phyloP scores from a whole-genome alignment of 2,888 invertebrate species.

The Phania funesta region DNA sequence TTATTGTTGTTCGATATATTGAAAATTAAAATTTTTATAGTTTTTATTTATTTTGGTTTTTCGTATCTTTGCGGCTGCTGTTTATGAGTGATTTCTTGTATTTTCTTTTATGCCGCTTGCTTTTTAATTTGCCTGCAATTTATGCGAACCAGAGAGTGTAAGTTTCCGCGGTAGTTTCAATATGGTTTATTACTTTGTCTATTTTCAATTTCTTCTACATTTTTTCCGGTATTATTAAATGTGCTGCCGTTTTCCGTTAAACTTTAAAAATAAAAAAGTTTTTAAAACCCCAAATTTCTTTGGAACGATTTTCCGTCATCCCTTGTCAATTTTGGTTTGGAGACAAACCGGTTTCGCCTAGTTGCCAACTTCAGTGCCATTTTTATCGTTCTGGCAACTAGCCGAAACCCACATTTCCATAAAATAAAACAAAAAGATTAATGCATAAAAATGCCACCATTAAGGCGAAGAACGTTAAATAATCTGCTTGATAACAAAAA shows the following conservation, averaged over 20 bases:
- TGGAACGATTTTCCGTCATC: too few relatives aligned
- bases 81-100: slow-evolving; percentile 2
- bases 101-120: background rate
- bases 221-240: slow-evolving; percentile 44
- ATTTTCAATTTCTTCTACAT: background rate
- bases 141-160: background rate
- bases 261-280: background rate
- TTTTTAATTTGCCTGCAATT: background rate
- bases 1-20: slow-evolving; percentile 49
- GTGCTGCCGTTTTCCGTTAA: background rate
- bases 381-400: too few relatives aligned
- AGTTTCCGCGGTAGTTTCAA: slow-evolving; percentile 5
- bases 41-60: background rate
- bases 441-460: too few relatives aligned
- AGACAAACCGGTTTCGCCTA: too few relatives aligned
- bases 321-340: too few relatives aligned
- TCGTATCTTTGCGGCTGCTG: background rate
- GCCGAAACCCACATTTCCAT: too few relatives aligned
- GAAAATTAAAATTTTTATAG: background rate
- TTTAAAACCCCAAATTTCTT: too few relatives aligned
- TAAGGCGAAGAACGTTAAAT: too few relatives aligned
- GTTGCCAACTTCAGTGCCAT: too few relatives aligned
- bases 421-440: too few relatives aligned
- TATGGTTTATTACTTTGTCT: slow-evolving; percentile 17
- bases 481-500: too few relatives aligned